Base-by-base conservation (phyloP, 2,113 vertebrate genomes). In the Colaptes auratus region DNA sequence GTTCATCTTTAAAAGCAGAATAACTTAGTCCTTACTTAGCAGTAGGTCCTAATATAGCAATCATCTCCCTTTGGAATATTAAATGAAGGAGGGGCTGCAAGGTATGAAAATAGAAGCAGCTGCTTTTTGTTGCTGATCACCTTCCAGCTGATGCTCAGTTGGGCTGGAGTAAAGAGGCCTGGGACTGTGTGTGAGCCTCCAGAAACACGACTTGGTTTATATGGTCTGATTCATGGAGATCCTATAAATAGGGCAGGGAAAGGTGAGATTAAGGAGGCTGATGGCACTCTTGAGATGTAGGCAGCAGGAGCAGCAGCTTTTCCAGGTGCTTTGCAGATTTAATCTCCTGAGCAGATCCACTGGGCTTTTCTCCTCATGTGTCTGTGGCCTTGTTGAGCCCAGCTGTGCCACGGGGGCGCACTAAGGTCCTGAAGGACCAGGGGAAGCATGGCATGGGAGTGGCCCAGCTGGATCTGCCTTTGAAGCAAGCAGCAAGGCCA, bases 321-420 rank as follows among this genome's bases (percentile, higher is more conserved):
- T 60, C 44, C 25, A 7, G 33, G 31, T 48, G 36, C 58, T 44
- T 25, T 60, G 33, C 31, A 60, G 65, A 18, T 82, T 88, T 88
- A 82, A 85, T 42, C 78, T 89, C 78, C 21, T 4, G 1, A 50
- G 15, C 2, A 76, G 55, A 93, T 64, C 63, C 79, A n/a, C 16
- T 90, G 71, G 33, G 17, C 65, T 85, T 82, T 85, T 53, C n/a
- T 79, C 44, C 42, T 85, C 35, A 28, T 4, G 3, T 39, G 46
- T 64, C 72, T 64, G 44, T 42, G 80, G 53, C 31, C 0, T 0
- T 46, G 46, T 16, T 60, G 70, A 87, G 36, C 53, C n/a, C 35
- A 71, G 65, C 24, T 60, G 46, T 1, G 3, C 60, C 36, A 46
- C 0, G 12, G 0, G 31, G 66, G 71, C 24, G n/a, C n/a, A n/a